Base-by-base conservation (phyloP, 1,140 invertebrate species). In the Drosophila rhopaloa region DNA sequence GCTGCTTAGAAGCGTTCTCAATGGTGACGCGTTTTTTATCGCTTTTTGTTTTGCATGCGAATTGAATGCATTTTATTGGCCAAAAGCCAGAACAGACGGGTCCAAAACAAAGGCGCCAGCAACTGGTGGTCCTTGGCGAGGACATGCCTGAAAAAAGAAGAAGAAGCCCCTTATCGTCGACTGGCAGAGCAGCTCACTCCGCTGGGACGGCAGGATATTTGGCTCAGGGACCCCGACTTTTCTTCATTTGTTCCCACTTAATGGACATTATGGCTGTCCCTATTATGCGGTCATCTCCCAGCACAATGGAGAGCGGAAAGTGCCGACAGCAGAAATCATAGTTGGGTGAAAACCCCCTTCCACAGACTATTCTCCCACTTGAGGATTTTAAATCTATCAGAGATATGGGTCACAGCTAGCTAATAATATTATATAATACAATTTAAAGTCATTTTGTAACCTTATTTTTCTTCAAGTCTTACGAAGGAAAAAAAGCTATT, bases 1-100 rank as follows among this genome's bases (percentile, higher is more conserved):
- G 47, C 77, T 89, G 84, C 84, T 89, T 89, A 89, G 84, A 84
- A 82, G 77, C 84, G 77, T 89, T 89, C 84, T 89, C 84, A 89
- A 89, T 89, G 84, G 84, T 77, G 81, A 73, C 67, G 75, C 44
- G 67, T 79, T 86, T 86, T 88, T 86, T 88, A 88, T 86, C 71
- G 71, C 81, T 86, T 76, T 88, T 86, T 88, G 79, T 86, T 89
- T 86, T 88, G 79, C 82, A 88, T 85, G 83, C 75, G 65, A 85
- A 58, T 65, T 75, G 82, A 79, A 82, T 85, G 82, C 82, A 85
- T 85, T 85, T 85, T 85, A 85, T 85, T 85, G 82, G 82, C 82
- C 82, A 81, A 71, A 71, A 82, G 79, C 83, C 79, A 62, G 47
- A 74, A 51, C 77, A 51, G 14, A 61, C 37, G 44, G 19, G 9